These are phyloP conservation scores for Ailurus styani DNA, from an alignment of 2,113 vertebrate genomes.

Conservation along the genomic window DNA sequence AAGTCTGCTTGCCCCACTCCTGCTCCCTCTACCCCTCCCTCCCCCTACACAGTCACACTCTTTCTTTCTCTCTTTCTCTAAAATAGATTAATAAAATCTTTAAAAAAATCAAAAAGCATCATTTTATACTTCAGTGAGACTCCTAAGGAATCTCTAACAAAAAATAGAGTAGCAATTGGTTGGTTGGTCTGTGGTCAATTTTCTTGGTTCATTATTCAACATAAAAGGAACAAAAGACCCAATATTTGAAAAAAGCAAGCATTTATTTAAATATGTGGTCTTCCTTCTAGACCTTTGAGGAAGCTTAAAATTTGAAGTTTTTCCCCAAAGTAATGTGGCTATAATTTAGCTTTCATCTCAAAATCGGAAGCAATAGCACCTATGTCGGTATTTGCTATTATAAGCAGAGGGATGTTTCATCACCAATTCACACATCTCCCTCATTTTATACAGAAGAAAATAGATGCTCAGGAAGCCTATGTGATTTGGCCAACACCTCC, in stretches of 20 bases:
- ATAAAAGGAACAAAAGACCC: background rate
- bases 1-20: background rate
- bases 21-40: background rate
- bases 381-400: background rate
- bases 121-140: background rate
- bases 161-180: background rate
- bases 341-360: background rate
- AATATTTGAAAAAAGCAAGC: background rate
- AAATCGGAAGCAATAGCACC: background rate
- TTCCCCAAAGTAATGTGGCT: background rate
- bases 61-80: background rate
- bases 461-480: background rate
- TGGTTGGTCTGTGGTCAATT: background rate
- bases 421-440: background rate
- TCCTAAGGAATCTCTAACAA: background rate
- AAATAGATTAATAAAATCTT: background rate
- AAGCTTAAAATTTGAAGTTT: background rate
- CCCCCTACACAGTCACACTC: fast-evolving
- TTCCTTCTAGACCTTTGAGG: background rate
- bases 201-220: background rate
- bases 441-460: slow-evolving; percentile 2
- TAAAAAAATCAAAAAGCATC: background rate
- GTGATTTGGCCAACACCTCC: background rate
- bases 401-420: background rate
- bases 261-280: background rate